Evolutionary conservation across 2,113 vertebrate species (phyloP).

Genomic region (Butorides virescens): DNA sequence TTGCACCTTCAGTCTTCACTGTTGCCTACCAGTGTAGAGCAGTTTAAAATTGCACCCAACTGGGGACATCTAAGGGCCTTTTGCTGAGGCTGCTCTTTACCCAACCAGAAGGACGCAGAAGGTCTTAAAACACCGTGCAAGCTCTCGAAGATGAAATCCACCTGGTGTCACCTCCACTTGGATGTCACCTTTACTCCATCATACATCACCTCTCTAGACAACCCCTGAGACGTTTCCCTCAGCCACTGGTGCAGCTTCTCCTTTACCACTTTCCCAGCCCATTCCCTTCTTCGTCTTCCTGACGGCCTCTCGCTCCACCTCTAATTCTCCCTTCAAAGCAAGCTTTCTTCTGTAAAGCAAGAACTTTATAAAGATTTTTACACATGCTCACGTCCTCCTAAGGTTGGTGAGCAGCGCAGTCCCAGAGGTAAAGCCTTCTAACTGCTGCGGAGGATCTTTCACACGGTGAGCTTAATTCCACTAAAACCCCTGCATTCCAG

Average conservation of each 20-base stretch:
- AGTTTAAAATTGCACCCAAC: neutral
- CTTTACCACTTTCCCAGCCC: neutral
- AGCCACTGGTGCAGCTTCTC: neutral
- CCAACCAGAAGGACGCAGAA: neutral
- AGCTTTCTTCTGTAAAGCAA: neutral
- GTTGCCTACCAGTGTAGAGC: neutral
- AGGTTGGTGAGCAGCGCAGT: too few relatives aligned
- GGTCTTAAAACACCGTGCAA: too few relatives aligned
- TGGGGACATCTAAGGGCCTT: neutral
- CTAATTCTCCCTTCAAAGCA: neutral
- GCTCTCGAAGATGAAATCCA: neutral
- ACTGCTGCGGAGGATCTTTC: neutral
- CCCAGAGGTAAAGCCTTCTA: neutral
- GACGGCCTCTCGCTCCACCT: neutral
- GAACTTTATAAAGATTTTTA: neutral
- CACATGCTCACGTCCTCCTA: neutral
- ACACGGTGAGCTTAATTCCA: neutral
- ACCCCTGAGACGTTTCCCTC: neutral
- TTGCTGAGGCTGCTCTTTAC: neutral
- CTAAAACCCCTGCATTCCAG: neutral
- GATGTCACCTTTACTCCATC: fast-evolving
- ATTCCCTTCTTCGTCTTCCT: neutral
- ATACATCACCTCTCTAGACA: neutral
- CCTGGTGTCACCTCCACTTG: neutral
- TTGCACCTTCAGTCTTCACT: neutral